phyloP scores from a whole-genome alignment of 53 echinoderm and acorn worm species.

The Temnopleurus reevesii region DNA sequence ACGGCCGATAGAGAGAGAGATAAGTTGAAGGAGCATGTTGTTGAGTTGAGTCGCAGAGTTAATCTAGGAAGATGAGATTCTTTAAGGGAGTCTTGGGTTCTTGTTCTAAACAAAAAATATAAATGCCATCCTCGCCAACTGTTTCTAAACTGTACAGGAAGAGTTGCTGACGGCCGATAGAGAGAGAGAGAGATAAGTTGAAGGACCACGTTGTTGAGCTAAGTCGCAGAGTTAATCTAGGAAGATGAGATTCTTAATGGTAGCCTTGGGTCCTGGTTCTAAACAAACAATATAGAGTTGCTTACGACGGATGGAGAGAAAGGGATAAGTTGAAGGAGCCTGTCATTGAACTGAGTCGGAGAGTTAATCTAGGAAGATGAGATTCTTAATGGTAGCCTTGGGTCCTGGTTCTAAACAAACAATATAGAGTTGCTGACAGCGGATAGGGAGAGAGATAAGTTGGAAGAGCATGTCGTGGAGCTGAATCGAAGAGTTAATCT shows the following conservation, averaged over 20 bases:
- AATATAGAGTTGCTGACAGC: constrained; percentile 80
- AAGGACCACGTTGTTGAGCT: constrained; percentile 69
- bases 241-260: constrained; percentile 41
- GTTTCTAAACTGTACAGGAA: too few relatives aligned
- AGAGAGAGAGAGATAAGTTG: constrained; percentile 73
- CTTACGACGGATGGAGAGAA: too few relatives aligned
- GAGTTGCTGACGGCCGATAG: constrained; percentile 85
- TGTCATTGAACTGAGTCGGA: too few relatives aligned
- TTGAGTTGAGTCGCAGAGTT: constrained; percentile 66
- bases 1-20: constrained; percentile 81
- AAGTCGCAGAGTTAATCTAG: constrained; percentile 62
- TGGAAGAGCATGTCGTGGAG: neutral
- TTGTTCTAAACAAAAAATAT: too few relatives aligned
- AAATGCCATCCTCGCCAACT: too few relatives aligned
- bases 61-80: constrained; percentile 65
- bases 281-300: too few relatives aligned
- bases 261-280: neutral
- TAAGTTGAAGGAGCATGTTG: constrained; percentile 60
- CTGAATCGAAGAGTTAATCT: neutral
- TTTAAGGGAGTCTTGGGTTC: neutral
- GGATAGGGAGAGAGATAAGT: constrained; percentile 69
- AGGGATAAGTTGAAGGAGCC: too few relatives aligned
- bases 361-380: too few relatives aligned
- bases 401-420: too few relatives aligned
- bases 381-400: too few relatives aligned